phyloP scores from a whole-genome alignment of 2,797 vertebrate species.

The Glyptemys insculpta region DNA sequence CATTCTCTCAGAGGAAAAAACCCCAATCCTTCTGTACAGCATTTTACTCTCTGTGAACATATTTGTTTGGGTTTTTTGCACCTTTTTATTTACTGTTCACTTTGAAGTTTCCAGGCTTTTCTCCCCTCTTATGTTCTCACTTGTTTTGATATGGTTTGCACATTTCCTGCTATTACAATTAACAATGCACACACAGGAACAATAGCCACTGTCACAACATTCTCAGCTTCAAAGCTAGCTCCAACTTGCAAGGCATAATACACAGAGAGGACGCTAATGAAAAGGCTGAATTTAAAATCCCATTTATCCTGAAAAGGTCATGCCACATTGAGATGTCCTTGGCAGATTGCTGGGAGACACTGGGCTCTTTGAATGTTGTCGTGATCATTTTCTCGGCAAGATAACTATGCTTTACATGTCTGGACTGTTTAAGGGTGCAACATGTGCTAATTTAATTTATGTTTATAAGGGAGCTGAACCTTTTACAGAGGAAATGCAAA shows the following conservation, averaged over 20 bases:
- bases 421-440: slow-evolving; percentile 77
- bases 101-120: slow-evolving; percentile 43
- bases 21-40: not conserved
- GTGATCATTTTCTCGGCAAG: slow-evolving; percentile 85
- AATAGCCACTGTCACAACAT: slow-evolving; percentile 60
- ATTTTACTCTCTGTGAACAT: not conserved
- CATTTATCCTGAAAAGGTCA: slow-evolving; percentile 88
- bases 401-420: slow-evolving; percentile 85
- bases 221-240: slow-evolving; percentile 59
- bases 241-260: slow-evolving; percentile 50
- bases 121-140: not conserved
- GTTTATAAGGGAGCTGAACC: slow-evolving; percentile 32
- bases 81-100: not conserved
- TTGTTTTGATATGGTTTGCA: slow-evolving; percentile 57
- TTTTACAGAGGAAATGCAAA: slow-evolving; percentile 32
- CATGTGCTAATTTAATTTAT: slow-evolving; percentile 68
- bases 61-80: not conserved
- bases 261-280: slow-evolving; percentile 56
- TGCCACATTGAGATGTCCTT: slow-evolving; percentile 84
- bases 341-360: slow-evolving; percentile 81
- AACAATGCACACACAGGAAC: slow-evolving; percentile 53
- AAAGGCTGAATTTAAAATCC: slow-evolving; percentile 84
- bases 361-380: slow-evolving; percentile 80
- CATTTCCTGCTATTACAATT: slow-evolving; percentile 61
- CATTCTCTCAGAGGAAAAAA: not conserved